phyloP scores from a whole-genome alignment of 2,888 invertebrate genomes.

The Cataglyphis cursor region DNA sequence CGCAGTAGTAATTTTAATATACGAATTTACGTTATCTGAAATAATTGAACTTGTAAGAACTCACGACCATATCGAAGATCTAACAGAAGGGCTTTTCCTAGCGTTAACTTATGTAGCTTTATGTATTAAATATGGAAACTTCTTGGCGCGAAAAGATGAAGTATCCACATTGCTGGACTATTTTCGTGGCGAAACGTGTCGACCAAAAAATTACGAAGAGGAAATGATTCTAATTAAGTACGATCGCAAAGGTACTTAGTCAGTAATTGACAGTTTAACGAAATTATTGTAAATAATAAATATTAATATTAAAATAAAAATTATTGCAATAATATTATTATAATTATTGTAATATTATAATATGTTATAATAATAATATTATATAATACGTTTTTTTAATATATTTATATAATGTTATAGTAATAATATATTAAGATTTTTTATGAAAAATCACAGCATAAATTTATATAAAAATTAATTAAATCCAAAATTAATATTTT shows the following conservation, averaged over 20 bases:
- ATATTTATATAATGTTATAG: background rate
- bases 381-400: background rate
- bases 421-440: background rate
- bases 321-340: background rate
- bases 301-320: background rate
- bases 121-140: slow-evolving; percentile 60
- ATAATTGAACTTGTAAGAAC: slow-evolving; percentile 72
- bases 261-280: background rate
- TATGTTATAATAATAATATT: background rate
- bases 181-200: slow-evolving; percentile 51
- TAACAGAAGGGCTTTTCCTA: slow-evolving; percentile 77
- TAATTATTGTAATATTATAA: background rate
- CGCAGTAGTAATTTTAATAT: slow-evolving; percentile 55
- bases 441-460: background rate
- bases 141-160: slow-evolving; percentile 43
- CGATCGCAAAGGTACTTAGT: slow-evolving; percentile 48
- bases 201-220: slow-evolving; percentile 42
- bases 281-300: background rate
- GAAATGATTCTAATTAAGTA: slow-evolving; percentile 48
- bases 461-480: background rate
- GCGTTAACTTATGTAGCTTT: slow-evolving; percentile 68
- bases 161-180: slow-evolving; percentile 35
- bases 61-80: slow-evolving; percentile 71
- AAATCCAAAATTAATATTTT: background rate
- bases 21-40: slow-evolving; percentile 74